Evolutionary conservation across 2,888 invertebrate genomes (phyloP), one percentile per base, ranked within the genome.

Genomic region (Amblyjoppa fuscipennis): DNA sequence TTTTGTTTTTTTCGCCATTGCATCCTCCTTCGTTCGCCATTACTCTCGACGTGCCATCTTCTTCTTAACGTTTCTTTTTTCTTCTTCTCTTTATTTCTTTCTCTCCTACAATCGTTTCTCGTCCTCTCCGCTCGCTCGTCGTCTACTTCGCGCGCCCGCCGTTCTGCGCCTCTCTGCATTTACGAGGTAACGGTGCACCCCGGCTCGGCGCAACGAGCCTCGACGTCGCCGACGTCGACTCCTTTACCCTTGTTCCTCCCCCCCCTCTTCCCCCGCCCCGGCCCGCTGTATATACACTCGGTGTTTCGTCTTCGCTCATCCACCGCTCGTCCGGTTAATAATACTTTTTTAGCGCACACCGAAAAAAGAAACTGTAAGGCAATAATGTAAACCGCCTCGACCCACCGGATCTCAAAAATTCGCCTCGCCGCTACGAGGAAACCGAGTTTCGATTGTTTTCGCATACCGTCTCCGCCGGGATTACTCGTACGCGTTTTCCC

Each of bases 111-210:
- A 66, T 66, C 45, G 79, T 70, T 70, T 53, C 38, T 31, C 73
- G 64, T 64, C 61, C 49, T 41, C 70, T 69, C 64, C 41, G 20
- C 11, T 53, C 81, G 20, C 20, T n/a, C 25, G 59, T 59, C 41
- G 41, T 34, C 28, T 66, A 45, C 49, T 45, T 20, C 31, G 70
- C 70, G 71, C 66, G 11, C 9, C 41, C 41, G 41, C 41, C 41
- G 41, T 2, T 20, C 20, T 41, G 11, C 41, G 41, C 41, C 41
- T 41, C 38, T 38, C 41, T 3, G 41, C 41, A 49, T 80, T 80
- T 73, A 79, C 80, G 80, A 73, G 66, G 64, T 73, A 80, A 86
- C 87, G 81, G 86, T 81, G 88, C 69, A 80, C 85, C 83, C 66
- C 86, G 85, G 82, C 81, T 77, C 82, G 86, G 87, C 87, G 87